Percentiles rank a stretch among this genome's conserved stretches.
phyloP scores from a whole-genome alignment of 1,140 invertebrate species.

The Heliconius himera region DNA sequence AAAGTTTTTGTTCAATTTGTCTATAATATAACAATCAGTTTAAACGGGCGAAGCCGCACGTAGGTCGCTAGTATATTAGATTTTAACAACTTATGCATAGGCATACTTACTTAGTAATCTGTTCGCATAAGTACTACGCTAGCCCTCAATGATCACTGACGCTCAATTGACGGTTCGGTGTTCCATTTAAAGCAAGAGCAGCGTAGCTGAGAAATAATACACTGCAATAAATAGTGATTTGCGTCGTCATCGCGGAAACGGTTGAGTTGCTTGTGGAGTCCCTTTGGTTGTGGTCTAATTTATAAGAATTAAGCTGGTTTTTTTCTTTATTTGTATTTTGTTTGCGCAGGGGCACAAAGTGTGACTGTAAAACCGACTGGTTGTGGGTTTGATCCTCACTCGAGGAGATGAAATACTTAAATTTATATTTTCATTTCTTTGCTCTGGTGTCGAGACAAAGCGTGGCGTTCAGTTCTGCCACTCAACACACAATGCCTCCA shows the following conservation, averaged over 20 bases:
- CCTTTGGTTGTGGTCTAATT: constrained; percentile 44
- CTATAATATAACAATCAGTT: no score
- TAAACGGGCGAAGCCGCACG: no score
- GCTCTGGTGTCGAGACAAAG: no score
- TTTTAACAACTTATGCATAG: constrained; percentile 26
- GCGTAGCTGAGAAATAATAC: constrained; percentile 56
- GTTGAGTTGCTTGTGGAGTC: constrained; percentile 50
- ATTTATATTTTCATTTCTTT: no score
- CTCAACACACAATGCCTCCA: no score
- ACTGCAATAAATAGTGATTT: constrained; percentile 72
- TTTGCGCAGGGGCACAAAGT: no score
- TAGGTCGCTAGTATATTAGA: no score
- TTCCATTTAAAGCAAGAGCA: constrained; percentile 43
- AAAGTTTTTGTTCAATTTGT: no score
- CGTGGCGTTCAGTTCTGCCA: no score
- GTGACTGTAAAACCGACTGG: no score
- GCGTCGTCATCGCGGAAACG: constrained; percentile 58
- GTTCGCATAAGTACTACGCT: constrained; percentile 7
- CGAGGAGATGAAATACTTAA: no score
- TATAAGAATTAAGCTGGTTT: background rate
- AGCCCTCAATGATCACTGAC: constrained; percentile 25
- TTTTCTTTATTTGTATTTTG: background rate
- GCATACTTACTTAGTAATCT: constrained; percentile 31
- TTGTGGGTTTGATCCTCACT: no score
- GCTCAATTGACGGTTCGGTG: constrained; percentile 42